Base-by-base conservation (phyloP, 2,113 vertebrate genomes). In the Etia nguti region DNA sequence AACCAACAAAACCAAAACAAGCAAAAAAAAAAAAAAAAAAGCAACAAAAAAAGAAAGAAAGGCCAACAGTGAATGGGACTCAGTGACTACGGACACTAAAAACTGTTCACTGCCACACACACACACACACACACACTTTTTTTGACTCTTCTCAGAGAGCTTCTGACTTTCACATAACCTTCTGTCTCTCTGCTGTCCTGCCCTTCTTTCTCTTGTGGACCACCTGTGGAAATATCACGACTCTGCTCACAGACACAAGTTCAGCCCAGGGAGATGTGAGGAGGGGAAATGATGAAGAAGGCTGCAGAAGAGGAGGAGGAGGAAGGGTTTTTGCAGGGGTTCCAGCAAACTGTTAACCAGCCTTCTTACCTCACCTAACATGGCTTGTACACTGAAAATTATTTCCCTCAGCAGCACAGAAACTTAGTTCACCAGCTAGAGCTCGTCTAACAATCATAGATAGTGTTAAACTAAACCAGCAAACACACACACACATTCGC, bases 401-500 rank as follows among this genome's bases (percentile, higher is more conserved):
- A n/a, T 83, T 81, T 41, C 87, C 86, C 85, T 89, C 84, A 88
- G 89, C 88, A 84, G 88, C 90, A 83, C 81, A 89, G 77, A 87
- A 79, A 88, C 85, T 80, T 81, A 59, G 85, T 93, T 93, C 92
- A 95, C 93, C 95, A 94, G 94, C 93, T 88, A n/a, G 55, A 92
- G 92, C 90, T 92, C 70, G 29, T 93, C 85, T 93, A 93, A 92
- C 91, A 92, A 92, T 92, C 92, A 83, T 91, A 89, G 89, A 94
- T 93, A 84, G 92, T 93, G 88, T 93, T 93, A 48, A 94, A 93
- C 84, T 92, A 88, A 95, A 95, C 95, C 94, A 96, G 95, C 94
- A 94, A 77, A 83, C 83, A 80, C 79, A 75, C 68, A 65, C 29
- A 60, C 62, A 75, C 68, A 18, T 48, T 46, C 15, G 6, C 86